Evolutionary conservation across 64 coral and sea anemone genomes (phyloP).

Genomic region (Dendrophyllia cribrosa): DNA sequence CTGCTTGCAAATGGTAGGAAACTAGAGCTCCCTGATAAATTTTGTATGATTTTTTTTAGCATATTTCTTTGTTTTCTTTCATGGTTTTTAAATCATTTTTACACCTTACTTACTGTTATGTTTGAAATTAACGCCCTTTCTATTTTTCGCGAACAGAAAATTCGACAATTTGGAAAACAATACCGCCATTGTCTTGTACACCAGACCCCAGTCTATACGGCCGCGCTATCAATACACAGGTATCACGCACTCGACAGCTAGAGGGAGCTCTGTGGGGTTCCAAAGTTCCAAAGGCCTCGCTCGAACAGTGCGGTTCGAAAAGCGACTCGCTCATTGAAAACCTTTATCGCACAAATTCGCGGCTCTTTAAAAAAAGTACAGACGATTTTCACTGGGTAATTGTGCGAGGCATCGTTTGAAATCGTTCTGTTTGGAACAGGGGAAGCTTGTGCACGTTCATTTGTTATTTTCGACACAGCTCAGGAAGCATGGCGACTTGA

Average conservation of each 20-base stretch:
- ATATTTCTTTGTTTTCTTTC: background rate
- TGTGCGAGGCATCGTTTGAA: background rate
- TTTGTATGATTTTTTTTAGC: background rate
- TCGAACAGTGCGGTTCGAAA: background rate
- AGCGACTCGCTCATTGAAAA: background rate
- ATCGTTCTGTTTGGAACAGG: background rate
- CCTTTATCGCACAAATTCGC: background rate
- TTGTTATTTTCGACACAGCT: slow-evolving; percentile 39
- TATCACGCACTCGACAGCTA: slow-evolving; percentile 42
- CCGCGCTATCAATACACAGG: slow-evolving; percentile 43
- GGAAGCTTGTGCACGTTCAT: background rate
- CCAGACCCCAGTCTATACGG: slow-evolving; percentile 36
- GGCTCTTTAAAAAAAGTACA: background rate
- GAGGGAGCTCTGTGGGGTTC: slow-evolving; percentile 32
- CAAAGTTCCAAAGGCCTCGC: slow-evolving; percentile 24
- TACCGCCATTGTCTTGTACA: slow-evolving; percentile 7
- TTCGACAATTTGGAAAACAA: slow-evolving; percentile 6
- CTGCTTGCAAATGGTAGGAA: no score
- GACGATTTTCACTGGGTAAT: background rate
- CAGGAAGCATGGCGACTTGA: slow-evolving; percentile 43
- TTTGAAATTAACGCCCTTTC: background rate
- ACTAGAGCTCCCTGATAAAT: no score
- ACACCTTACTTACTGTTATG: background rate
- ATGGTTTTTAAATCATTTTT: background rate
- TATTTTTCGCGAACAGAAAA: slow-evolving; percentile 10